phyloP scores from a whole-genome alignment of 1,140 invertebrate species.

The Meloidogyne floridensis region DNA sequence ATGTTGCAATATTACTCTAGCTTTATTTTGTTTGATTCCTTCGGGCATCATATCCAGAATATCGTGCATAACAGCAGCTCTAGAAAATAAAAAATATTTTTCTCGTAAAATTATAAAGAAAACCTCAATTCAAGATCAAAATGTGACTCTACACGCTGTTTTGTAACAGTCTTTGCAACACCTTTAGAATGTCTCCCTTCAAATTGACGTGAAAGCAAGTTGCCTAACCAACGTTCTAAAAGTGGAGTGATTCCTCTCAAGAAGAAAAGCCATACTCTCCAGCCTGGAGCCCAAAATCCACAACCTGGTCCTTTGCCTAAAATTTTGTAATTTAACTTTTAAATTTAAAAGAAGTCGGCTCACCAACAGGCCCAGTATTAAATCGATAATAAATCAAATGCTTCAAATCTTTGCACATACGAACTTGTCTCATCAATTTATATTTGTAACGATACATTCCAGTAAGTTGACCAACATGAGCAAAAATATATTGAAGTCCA shows the following conservation, averaged over 20 bases:
- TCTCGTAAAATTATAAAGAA: slow-evolving; percentile 74
- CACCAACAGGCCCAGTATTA: slow-evolving; percentile 78
- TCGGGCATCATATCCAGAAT: slow-evolving; percentile 99
- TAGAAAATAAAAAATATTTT: slow-evolving; percentile 41
- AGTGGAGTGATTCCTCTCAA: slow-evolving; percentile 97
- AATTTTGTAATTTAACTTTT: not conserved
- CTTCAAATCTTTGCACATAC: slow-evolving; percentile 99
- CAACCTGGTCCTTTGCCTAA: slow-evolving; percentile 98
- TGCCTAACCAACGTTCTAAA: slow-evolving; percentile 95
- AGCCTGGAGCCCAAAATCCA: slow-evolving; percentile 98
- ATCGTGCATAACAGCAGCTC: slow-evolving; percentile 84
- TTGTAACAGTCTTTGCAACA: slow-evolving; percentile 98
- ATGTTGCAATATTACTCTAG: slow-evolving; percentile 96
- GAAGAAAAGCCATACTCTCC: slow-evolving; percentile 99
- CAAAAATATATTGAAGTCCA: slow-evolving; percentile 98
- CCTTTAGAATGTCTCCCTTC: slow-evolving; percentile 98
- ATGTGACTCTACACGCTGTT: slow-evolving; percentile 97
- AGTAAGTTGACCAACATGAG: slow-evolving; percentile 97
- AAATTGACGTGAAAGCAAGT: slow-evolving; percentile 94
- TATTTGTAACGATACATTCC: slow-evolving; percentile 93
- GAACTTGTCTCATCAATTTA: slow-evolving; percentile 97
- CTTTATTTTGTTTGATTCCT: slow-evolving; percentile 99
- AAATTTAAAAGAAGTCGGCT: slow-evolving; percentile 11
- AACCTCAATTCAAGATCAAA: slow-evolving; percentile 92
- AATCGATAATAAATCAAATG: slow-evolving; percentile 99